Evolutionary conservation across 2,113 vertebrate genomes (phyloP), one percentile per base, ranked within the genome.

Genomic region (Trematocara nigrifrons): DNA sequence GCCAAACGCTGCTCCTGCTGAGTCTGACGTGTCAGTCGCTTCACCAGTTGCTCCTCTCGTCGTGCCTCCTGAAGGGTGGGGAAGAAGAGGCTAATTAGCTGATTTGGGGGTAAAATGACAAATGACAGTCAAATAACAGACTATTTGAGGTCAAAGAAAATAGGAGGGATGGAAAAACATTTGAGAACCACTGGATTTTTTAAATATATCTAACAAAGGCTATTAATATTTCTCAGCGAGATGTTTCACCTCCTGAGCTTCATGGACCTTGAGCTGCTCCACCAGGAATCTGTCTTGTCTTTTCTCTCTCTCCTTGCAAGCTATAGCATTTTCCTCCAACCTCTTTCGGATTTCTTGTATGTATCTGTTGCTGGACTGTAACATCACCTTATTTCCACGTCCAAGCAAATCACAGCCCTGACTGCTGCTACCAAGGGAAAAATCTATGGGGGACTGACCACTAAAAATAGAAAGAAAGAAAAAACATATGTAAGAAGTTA

Each of bases 1-100:
- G 95, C 96, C 52, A 99, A 94, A 40, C 97, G 95, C 45, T 96
- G 96, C 91, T 99, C 99, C 64, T 97, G 96, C 93, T 97, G 97
- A 45, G 98, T 97, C 89, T 98, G 97, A 29, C 97, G 96, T 91
- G 97, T 98, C 87, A 99, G 89, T 7, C 97, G 96, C 86, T 94
- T 96, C 79, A 98, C 95, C 61, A 99, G 95, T 89, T 98, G 97
- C 52, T 98, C 97, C 10, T 98, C 97, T 3, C 93, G 93, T 81
- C 92, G 91, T 2, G 93, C 93, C 79, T 97, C 97, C 99, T 99
- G 91, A 31, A 84, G 16, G 29, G 22, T 54, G 49, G 38, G 45
- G 15, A 45, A 87, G 53, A 81, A 10, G 7, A 16, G 18, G 76
- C 33, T 22, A 22, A 61, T 81, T 35, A 83, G 7, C 15, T 57